A percentile compares a stretch with the other conserved stretches of the same genome.
phyloP scores from a whole-genome alignment of 2,797 vertebrate genomes.

The Semaprochilodus insignis region DNA sequence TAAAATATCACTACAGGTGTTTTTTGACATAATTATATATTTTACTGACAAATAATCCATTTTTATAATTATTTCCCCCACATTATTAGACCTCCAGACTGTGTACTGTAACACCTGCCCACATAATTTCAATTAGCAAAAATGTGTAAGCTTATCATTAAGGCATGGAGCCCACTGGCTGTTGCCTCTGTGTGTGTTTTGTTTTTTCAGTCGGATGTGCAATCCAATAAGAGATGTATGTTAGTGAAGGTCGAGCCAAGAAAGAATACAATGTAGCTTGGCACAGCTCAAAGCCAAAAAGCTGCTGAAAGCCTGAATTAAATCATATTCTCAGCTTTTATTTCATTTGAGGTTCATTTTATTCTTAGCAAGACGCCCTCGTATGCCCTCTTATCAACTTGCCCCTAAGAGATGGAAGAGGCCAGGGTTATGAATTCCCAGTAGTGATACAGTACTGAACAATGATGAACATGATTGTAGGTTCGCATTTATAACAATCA shows the following conservation, averaged over 20 bases:
- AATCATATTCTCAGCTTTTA: not conserved
- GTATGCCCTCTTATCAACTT: too few relatives aligned
- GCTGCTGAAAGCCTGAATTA: not conserved
- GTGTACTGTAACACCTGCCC: too few relatives aligned
- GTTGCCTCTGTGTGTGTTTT: not conserved
- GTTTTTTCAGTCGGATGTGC: not conserved
- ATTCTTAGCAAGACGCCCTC: not conserved
- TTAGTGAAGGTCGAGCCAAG: not conserved
- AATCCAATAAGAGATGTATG: not conserved
- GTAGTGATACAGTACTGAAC: not conserved
- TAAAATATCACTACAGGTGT: too few relatives aligned
- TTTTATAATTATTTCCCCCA: too few relatives aligned
- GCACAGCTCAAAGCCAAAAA: not conserved
- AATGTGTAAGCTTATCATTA: not conserved
- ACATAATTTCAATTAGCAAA: not conserved
- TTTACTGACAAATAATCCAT: too few relatives aligned
- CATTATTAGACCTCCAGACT: too few relatives aligned
- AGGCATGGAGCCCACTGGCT: not conserved
- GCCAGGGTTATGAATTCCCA: not conserved
- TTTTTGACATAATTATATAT: too few relatives aligned
- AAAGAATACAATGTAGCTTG: constrained; percentile 6
- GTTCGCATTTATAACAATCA: not conserved
- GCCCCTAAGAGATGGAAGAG: not conserved
- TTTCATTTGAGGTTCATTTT: constrained; percentile 17
- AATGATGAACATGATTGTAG: not conserved